A percentile compares a stretch with the other conserved stretches of the same genome.
Evolutionary conservation across 2,888 invertebrate genomes (phyloP).

Genomic region (Panzeria rudis): DNA sequence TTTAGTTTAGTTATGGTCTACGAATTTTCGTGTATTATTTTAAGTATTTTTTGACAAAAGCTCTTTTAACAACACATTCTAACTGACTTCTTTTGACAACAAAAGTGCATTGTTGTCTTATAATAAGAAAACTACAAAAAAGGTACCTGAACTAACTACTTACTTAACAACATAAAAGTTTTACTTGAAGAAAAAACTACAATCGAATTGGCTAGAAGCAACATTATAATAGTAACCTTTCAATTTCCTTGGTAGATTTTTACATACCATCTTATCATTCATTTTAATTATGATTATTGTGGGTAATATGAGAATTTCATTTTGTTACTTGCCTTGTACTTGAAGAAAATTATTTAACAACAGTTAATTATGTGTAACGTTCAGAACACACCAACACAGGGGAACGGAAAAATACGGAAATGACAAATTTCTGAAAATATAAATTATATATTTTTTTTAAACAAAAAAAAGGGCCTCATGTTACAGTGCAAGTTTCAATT

Average conservation of each 20-base stretch:
- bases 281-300: slow-evolving; percentile 64
- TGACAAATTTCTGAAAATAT: slow-evolving; percentile 42
- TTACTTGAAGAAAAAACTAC: not conserved
- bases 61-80: slow-evolving; percentile 42
- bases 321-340: not conserved
- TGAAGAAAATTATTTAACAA: slow-evolving; percentile 45
- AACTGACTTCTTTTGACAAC: slow-evolving; percentile 50
- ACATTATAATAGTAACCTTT: not conserved
- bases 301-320: slow-evolving; percentile 57
- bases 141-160: slow-evolving; percentile 38
- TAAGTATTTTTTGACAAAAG: slow-evolving; percentile 60
- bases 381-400: slow-evolving; percentile 37
- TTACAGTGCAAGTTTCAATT: slow-evolving; percentile 49
- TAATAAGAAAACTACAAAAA: slow-evolving; percentile 6
- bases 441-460: not conserved
- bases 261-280: slow-evolving; percentile 27
- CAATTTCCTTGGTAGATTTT: not conserved
- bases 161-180: slow-evolving; percentile 18
- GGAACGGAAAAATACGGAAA: slow-evolving; percentile 13
- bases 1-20: slow-evolving; percentile 67
- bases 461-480: slow-evolving; percentile 27
- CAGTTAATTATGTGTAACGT: slow-evolving; percentile 65
- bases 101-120: slow-evolving; percentile 54
- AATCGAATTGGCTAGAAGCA: not conserved
- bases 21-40: slow-evolving; percentile 68